A percentile compares a stretch with the other conserved stretches of the same genome.
Conservation (phyloP, 1,140 invertebrate genomes). For the Pseudomyrmex sp. region DNA sequence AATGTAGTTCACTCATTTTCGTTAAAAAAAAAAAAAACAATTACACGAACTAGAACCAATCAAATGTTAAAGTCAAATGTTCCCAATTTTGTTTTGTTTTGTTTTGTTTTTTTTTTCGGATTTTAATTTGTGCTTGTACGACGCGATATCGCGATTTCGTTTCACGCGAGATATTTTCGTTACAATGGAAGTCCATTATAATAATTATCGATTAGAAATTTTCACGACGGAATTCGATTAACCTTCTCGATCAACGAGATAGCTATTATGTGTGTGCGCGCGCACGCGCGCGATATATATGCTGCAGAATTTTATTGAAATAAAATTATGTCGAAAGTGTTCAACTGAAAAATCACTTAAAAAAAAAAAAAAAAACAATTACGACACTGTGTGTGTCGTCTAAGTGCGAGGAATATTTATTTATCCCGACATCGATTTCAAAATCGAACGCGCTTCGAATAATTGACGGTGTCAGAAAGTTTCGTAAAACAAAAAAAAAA, state of each 20-base stretch:
- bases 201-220: constrained; percentile 23
- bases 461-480: neutral
- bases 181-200: constrained; percentile 21
- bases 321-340: neutral
- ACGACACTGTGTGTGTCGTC: too few species aligned
- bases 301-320: neutral
- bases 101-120: too few species aligned
- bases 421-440: neutral
- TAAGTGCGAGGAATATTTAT: neutral
- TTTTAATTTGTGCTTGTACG: too few species aligned
- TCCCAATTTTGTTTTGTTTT: too few species aligned
- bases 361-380: neutral
- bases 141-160: constrained; percentile 8
- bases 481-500: neutral
- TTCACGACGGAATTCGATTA: constrained; percentile 10
- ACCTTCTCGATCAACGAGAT: neutral
- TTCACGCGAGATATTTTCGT: constrained; percentile 11
- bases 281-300: neutral
- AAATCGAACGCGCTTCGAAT: neutral
- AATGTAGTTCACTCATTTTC: too few species aligned
- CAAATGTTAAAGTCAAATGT: too few species aligned
- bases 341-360: neutral
- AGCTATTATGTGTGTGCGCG: neutral
- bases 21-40: too few species aligned
- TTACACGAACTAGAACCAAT: too few species aligned